Conservation (phyloP, 2,888 invertebrate species). For the Cataglyphis livida region DNA sequence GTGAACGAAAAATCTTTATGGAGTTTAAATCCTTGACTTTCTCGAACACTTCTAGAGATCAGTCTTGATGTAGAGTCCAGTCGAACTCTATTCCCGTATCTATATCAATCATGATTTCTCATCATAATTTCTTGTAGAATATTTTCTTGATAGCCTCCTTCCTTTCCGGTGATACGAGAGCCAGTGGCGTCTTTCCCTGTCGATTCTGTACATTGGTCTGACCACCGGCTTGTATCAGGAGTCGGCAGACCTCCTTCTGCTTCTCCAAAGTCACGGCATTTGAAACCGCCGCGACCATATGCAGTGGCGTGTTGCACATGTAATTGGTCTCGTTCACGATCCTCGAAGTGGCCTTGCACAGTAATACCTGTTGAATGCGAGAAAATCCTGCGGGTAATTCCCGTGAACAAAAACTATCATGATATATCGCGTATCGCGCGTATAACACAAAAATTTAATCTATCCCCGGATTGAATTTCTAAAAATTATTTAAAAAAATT, state of each 20-base stretch:
- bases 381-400: conserved; percentile 25
- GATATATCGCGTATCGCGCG: neutral
- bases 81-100: neutral
- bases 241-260: conserved; percentile 75
- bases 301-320: conserved; percentile 78
- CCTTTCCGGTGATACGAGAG: conserved; percentile 71
- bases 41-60: conserved; percentile 38
- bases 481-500: no score
- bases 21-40: conserved; percentile 1
- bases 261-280: conserved; percentile 66
- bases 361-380: conserved; percentile 68
- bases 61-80: conserved; percentile 30
- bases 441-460: neutral
- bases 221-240: conserved; percentile 75
- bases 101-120: neutral
- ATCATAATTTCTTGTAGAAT: conserved; percentile 71
- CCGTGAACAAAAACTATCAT: neutral
- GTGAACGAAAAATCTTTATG: neutral
- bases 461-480: neutral
- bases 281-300: conserved; percentile 74
- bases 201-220: conserved; percentile 73
- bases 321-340: conserved; percentile 76
- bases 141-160: conserved; percentile 73
- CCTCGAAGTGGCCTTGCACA: conserved; percentile 64
- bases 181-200: conserved; percentile 76